Percentiles rank a stretch among this genome's conserved stretches.
Conservation (phyloP, 2,888 invertebrate species). For the Drosophila nr. perissopoda region DNA sequence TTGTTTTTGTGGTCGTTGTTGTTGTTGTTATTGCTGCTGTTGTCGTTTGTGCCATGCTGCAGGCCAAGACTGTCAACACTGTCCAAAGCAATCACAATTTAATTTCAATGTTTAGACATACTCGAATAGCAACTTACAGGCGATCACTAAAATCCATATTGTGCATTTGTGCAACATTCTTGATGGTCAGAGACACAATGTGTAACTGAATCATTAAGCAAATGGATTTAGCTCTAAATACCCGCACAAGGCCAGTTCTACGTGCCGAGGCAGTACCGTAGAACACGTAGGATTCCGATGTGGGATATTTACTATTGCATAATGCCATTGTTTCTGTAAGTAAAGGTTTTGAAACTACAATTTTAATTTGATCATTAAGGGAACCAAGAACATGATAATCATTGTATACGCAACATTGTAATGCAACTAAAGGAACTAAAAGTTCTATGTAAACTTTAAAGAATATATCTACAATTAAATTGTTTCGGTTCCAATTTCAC, state of each 20-base stretch:
- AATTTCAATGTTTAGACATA: neutral
- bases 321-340: conserved; percentile 7
- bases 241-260: conserved; percentile 20
- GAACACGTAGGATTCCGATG: conserved; percentile 54
- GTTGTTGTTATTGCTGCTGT: neutral
- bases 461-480: neutral
- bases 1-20: conserved; percentile 1
- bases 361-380: neutral
- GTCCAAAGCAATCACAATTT: neutral
- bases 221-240: conserved; percentile 46
- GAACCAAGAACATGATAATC: neutral
- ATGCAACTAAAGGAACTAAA: neutral
- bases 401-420: neutral
- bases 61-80: conserved; percentile 20
- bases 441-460: neutral
- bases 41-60: conserved; percentile 15
- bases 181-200: neutral
- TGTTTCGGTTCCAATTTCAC: neutral
- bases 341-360: no score
- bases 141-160: conserved; percentile 23
- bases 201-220: conserved; percentile 24
- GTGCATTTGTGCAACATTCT: conserved; percentile 34
- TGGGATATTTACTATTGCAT: conserved; percentile 10
- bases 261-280: conserved; percentile 36
- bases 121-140: conserved; percentile 45